Conservation (phyloP, 2,888 invertebrate species). For the Pammene aurita region DNA sequence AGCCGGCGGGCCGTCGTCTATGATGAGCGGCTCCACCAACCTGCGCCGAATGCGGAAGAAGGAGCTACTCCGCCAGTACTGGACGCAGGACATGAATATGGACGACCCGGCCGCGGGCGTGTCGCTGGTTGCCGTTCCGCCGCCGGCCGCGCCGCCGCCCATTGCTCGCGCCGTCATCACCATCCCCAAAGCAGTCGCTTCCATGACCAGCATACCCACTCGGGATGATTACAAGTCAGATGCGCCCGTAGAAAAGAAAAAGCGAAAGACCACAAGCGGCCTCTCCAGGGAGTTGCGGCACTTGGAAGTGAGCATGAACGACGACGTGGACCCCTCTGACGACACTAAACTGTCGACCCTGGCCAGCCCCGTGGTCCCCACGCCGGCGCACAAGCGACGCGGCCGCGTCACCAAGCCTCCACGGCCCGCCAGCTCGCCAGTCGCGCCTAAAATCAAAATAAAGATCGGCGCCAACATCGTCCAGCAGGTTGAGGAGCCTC, state of each 20-base stretch:
- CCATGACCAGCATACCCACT: conserved; percentile 93
- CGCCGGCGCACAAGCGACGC: conserved; percentile 63
- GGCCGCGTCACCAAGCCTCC: conserved; percentile 63
- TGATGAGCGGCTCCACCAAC: conserved; percentile 87
- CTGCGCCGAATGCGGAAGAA: conserved; percentile 95
- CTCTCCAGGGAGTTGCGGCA: conserved; percentile 85
- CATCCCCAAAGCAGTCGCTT: conserved; percentile 94
- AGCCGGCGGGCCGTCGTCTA: conserved; percentile 71
- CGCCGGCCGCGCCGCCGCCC: conserved; percentile 84
- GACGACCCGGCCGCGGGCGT: conserved; percentile 86
- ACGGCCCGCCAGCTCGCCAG: conserved; percentile 57
- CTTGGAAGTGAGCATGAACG: conserved; percentile 83
- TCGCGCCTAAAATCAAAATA: conserved; percentile 90
- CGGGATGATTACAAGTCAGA: conserved; percentile 91
- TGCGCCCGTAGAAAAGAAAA: conserved; percentile 87
- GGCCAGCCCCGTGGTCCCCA: conserved; percentile 45
- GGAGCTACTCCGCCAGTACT: conserved; percentile 90
- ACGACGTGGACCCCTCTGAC: conserved; percentile 77
- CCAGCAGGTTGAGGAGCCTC: conserved; percentile 81
- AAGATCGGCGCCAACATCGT: conserved; percentile 86
- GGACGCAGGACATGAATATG: conserved; percentile 94
- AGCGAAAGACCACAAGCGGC: conserved; percentile 81
- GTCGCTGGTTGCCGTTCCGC: conserved; percentile 76
- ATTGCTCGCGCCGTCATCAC: conserved; percentile 88
- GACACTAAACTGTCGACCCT: conserved; percentile 64